These are phyloP conservation scores for Corella eumyota DNA, from an alignment of 23 tunicate genomes.

Conservation along the genomic window DNA sequence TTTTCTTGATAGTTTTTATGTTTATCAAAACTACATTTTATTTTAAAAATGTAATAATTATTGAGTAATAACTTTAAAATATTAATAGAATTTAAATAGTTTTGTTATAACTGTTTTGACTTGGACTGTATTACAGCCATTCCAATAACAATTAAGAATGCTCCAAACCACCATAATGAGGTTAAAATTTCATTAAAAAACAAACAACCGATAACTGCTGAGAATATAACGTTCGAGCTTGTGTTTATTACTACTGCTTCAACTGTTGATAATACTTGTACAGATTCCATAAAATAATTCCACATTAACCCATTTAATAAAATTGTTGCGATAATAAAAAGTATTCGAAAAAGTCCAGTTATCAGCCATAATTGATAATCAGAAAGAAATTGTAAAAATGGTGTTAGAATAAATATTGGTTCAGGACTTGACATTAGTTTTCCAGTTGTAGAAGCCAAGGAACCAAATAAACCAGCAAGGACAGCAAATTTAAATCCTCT, in stretches of 20 bases:
- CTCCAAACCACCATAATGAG: slow-evolving; percentile 66
- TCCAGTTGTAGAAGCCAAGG: slow-evolving; percentile 51
- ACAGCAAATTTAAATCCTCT: slow-evolving; percentile 29
- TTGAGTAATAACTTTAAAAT: no score
- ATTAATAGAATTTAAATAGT: no score
- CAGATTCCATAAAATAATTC: slow-evolving; percentile 72
- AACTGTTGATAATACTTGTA: slow-evolving; percentile 41
- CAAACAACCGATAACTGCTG: slow-evolving; percentile 54
- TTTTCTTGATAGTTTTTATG: no score
- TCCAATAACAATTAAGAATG: slow-evolving; percentile 35
- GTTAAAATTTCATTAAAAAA: slow-evolving; percentile 44
- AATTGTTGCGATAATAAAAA: slow-evolving; percentile 22
- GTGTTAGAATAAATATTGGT: no score
- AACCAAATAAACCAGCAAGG: slow-evolving; percentile 55
- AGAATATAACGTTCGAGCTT: slow-evolving; percentile 47
- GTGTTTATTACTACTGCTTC: slow-evolving; percentile 70
- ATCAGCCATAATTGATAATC: slow-evolving; percentile 4
- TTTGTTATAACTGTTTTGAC: no score
- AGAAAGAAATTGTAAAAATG: neutral
- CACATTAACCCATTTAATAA: slow-evolving; percentile 60
- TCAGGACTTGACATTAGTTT: slow-evolving; percentile 10
- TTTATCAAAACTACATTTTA: no score
- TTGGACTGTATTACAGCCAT: slow-evolving; percentile 24
- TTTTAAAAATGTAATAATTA: no score
- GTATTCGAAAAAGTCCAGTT: neutral